Base-by-base conservation (phyloP, 2,888 invertebrate species). In the Drosophila paracracens region DNA sequence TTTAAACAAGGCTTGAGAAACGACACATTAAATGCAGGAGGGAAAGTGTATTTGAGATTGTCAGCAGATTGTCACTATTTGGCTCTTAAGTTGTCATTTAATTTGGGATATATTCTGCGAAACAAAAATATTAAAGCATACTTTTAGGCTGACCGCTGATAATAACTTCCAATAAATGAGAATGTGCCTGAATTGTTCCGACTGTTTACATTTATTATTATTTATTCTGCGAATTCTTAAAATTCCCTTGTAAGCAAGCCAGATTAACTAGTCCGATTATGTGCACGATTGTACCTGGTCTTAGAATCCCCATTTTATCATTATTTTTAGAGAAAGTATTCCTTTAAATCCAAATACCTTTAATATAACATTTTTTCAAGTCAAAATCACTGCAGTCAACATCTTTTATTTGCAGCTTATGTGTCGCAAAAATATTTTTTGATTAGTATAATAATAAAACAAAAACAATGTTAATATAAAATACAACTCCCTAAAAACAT, bases 101-200 rank as follows among this genome's bases (percentile, higher is more conserved):
- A 25, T 16, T 25, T 25, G 7, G 13, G 1, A 4, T 4, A 21
- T 16, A 7, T 46, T 7, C 18, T 16, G 46, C 1, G 16, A 0
- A 16, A 0, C 16, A 21, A n/a, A 25, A 40, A 29, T 51, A 13
- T 35, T 53, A 29, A 46, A n/a, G 2, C 18, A 60, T 74, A 61
- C 61, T 67, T 67, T 74, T 27, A 27, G 60, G 60, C 58, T 21
- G 43, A 11, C 0, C 0, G 4, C 4, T 5, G 10, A 5, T 7
- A 27, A 7, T 58, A 13, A 25, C 33, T 13, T 13, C 0, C 21
- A 1, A 27, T 27, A 11, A 27, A 50, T 18, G 0, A 29, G 29
- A 29, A 29, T 18, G 5, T 10, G 10, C 0, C 50, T 1, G 27
- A 48, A 2, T 4, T 48, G 16, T 50, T 10, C 10, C 10, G 27